phyloP scores from a whole-genome alignment of 2,113 vertebrate species.

The Spermophilus dauricus region DNA sequence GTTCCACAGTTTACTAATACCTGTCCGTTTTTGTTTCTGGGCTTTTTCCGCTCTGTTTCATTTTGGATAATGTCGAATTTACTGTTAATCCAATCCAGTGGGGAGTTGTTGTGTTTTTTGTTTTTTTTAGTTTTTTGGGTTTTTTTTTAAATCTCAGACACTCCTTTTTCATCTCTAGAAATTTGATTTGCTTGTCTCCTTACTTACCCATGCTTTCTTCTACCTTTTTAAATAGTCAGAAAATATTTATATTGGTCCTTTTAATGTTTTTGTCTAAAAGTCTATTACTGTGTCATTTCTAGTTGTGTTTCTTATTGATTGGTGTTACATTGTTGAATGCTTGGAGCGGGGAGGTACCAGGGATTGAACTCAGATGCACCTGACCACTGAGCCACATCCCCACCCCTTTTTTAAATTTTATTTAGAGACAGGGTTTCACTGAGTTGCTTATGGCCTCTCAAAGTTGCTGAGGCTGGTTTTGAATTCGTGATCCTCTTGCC shows the following conservation, averaged over 20 bases:
- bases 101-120: too few relatives aligned
- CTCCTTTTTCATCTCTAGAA: slow-evolving; percentile 21
- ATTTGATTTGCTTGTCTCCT: background rate
- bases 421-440: too few relatives aligned
- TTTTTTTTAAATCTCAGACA: background rate
- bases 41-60: background rate
- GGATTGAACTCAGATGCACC: too few relatives aligned
- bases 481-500: too few relatives aligned
- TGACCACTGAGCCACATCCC: too few relatives aligned
- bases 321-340: background rate
- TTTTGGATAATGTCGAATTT: background rate
- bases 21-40: background rate
- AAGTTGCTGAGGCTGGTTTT: too few relatives aligned
- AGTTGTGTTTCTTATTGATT: background rate
- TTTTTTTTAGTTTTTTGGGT: background rate
- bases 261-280: background rate
- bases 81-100: background rate
- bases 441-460: too few relatives aligned
- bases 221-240: background rate
- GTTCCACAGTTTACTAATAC: background rate
- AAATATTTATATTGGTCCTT: slow-evolving; percentile 3
- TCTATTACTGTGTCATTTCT: background rate
- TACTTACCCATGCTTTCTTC: background rate
- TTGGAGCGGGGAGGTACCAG: background rate
- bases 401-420: too few relatives aligned